Base-by-base conservation (phyloP, 2,888 invertebrate genomes). In the Acronicta leporina region DNA sequence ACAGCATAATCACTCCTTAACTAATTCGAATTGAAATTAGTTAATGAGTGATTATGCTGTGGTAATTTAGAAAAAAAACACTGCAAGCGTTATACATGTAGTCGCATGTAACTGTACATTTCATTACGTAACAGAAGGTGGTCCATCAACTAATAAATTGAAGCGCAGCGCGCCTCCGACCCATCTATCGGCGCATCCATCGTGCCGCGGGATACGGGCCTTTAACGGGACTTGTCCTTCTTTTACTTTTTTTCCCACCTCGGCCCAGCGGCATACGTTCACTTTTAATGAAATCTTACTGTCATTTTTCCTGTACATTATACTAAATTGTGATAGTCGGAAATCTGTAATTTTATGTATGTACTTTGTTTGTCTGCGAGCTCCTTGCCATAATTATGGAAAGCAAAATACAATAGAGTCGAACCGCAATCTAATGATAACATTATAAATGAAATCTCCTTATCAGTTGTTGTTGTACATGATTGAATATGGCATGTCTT, bases 161-260 rank as follows among this genome's bases (percentile, higher is more conserved):
- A 59, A 40, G 48, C 57, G 61, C 65, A 53, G 57, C 63, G 48
- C 49, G 52, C 43, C 57, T 63, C 63, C 76, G 44, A 66, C 61
- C 69, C 69, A 73, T 66, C 77, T 68, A 66, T 73, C 63, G 63
- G 63, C 68, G 76, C 71, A 64, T 64, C 49, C 64, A 74, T 48
- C 33, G 33, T 50, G 56, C 73, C 54, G 59, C 68, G 85, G 87
- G 89, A 84, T 81, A 85, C 85, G 87, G 88, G 89, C 88, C 85
- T 73, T 69, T 92, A 92, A 92, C 92, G 92, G 94, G 87, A 92
- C 87, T 84, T 60, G 76, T 79, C 77, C 83, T 85, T 87, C 87
- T 83, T 89, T 92, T 90, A 86, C 85, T 84, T 89, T 92, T 92
- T 68, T 90, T 89, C 87, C 84, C 78, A 83, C 73, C 84, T 85